phyloP scores from a whole-genome alignment of 2,113 vertebrate genomes.

The Acrocephalus kingi region DNA sequence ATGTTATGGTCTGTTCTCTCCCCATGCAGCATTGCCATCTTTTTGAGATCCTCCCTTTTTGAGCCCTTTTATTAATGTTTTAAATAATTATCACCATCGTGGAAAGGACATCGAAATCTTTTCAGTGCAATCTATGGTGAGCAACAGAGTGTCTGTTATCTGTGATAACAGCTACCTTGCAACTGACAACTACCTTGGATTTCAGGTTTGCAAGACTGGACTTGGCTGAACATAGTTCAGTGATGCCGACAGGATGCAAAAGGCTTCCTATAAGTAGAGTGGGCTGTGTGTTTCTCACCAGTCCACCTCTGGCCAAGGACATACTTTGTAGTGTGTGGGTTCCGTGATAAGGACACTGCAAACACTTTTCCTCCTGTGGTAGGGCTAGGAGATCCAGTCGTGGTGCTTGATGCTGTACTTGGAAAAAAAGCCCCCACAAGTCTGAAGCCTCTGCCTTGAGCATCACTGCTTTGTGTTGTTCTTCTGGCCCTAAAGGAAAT shows the following conservation, averaged over 20 bases:
- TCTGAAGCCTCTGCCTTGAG: fast-evolving
- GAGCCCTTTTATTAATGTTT: background rate
- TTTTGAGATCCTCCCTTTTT: background rate
- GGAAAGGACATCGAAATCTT: background rate
- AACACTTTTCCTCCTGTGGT: background rate
- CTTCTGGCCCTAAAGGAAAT: background rate
- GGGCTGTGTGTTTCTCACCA: background rate
- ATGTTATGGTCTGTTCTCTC: background rate
- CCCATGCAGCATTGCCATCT: background rate
- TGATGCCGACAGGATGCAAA: background rate
- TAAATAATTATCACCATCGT: fast-evolving
- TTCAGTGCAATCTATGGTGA: fast-evolving
- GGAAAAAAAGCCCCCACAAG: background rate
- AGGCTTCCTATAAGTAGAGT: background rate
- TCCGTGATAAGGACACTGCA: background rate
- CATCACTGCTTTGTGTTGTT: background rate
- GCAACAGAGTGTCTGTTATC: background rate
- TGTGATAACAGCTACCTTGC: background rate
- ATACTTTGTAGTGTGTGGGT: background rate
- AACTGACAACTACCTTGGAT: background rate
- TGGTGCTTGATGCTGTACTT: background rate
- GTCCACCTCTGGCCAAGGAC: background rate
- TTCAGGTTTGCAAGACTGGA: background rate
- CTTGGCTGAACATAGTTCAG: background rate
- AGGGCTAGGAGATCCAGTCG: background rate